phyloP scores from a whole-genome alignment of 23 tunicate species.

The Oikopleura vanhoeffeni region DNA sequence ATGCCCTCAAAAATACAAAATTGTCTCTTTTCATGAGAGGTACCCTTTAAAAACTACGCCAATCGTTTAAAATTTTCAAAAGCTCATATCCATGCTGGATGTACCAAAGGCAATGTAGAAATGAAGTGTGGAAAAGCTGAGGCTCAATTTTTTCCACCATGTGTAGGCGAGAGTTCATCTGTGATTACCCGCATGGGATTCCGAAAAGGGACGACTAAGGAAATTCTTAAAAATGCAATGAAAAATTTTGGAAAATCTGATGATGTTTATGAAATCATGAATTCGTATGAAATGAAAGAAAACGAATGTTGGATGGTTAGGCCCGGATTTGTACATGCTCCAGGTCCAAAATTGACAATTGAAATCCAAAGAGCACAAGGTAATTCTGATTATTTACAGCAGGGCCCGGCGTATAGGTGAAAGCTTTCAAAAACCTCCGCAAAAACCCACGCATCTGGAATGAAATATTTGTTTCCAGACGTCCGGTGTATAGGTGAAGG shows the following conservation, averaged over 20 bases:
- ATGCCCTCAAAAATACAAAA: too few species aligned
- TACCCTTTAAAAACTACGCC: too few species aligned
- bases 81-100: slow-evolving; percentile 15
- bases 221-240: neutral
- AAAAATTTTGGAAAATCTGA: neutral
- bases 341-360: neutral
- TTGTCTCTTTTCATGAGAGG: too few species aligned
- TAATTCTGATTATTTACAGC: neutral
- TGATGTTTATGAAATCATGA: neutral
- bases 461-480: too few species aligned
- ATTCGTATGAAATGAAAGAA: neutral
- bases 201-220: neutral
- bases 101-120: neutral
- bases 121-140: slow-evolving; percentile 7
- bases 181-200: slow-evolving; percentile 1
- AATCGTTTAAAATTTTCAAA: too few species aligned
- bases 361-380: slow-evolving; percentile 9
- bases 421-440: neutral
- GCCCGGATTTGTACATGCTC: slow-evolving; percentile 14
- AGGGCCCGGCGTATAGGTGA: too few species aligned
- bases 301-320: slow-evolving; percentile 11
- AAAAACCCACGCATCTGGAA: neutral
- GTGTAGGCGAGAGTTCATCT: neutral
- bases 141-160: slow-evolving; percentile 1
- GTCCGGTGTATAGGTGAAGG: too few species aligned